Evolutionary conservation across 92 coral and sea anemone genomes (phyloP).

Genomic region (Desmophyllum pertusum): DNA sequence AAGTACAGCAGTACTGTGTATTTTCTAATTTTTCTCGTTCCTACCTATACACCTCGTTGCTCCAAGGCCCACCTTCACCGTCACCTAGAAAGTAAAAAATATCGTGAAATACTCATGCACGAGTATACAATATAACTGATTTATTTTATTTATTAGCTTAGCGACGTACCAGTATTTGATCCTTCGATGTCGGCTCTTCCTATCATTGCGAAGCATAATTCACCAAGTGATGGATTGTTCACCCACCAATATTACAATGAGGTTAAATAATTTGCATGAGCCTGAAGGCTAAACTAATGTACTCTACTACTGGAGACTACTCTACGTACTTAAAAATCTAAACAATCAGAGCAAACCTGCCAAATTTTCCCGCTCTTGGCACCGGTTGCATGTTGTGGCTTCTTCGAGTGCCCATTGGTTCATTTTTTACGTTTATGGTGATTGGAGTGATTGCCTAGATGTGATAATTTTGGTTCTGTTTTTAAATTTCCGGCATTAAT

Average conservation of each 20-base stretch:
- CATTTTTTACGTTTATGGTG: not conserved
- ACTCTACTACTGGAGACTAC: no score
- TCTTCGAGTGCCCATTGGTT: not conserved
- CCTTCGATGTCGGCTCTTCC: no score
- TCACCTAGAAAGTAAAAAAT: conserved; percentile 63
- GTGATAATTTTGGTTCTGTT: not conserved
- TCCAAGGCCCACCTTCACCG: conserved; percentile 95
- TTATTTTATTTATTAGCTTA: not conserved
- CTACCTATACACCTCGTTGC: conserved; percentile 97
- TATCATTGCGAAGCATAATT: no score
- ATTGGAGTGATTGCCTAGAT: not conserved
- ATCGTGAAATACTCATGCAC: not conserved
- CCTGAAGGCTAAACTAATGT: no score
- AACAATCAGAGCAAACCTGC: no score
- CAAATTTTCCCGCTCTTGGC: not conserved
- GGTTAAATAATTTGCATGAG: no score
- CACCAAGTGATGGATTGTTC: no score
- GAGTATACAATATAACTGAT: not conserved
- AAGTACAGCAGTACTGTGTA: not conserved
- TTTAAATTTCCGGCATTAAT: not conserved
- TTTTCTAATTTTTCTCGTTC: not conserved
- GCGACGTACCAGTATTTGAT: no score
- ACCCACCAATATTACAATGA: no score
- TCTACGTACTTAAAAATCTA: no score
- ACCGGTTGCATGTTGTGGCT: not conserved